Conservation (phyloP, 2,888 invertebrate species). For the Minunthozetes semirufus region DNA sequence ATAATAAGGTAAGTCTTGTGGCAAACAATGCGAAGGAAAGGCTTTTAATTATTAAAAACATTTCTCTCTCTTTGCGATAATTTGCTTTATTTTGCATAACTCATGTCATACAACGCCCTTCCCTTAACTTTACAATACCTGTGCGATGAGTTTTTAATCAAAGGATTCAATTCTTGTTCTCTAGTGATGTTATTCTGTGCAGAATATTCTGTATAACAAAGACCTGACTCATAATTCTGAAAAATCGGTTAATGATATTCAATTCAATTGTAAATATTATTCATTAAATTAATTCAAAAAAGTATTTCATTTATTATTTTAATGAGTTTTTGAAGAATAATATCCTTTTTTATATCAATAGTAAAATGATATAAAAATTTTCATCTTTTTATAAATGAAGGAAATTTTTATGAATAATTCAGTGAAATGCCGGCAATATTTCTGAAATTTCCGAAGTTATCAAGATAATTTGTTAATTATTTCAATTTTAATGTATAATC, state of each 20-base stretch:
- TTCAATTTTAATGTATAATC: no score
- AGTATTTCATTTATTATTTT: not conserved
- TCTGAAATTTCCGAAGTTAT: no score
- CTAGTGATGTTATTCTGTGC: not conserved
- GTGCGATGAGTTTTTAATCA: not conserved
- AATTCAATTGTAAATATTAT: not conserved
- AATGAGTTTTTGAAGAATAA: no score
- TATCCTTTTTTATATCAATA: no score
- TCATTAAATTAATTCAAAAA: not conserved
- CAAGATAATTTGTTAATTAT: no score
- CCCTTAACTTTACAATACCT: not conserved
- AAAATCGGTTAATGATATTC: not conserved
- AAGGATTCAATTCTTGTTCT: not conserved
- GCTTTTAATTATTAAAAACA: not conserved
- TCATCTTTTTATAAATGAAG: no score
- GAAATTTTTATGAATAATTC: no score
- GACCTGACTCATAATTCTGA: not conserved
- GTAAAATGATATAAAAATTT: no score
- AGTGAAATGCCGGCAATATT: no score
- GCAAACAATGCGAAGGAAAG: not conserved
- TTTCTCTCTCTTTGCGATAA: not conserved
- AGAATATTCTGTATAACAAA: not conserved
- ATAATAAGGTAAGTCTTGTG: not conserved
- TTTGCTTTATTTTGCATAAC: not conserved
- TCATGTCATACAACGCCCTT: slow-evolving; percentile 2